phyloP scores from a whole-genome alignment of 1,140 invertebrate genomes.

The Tetramorium parvispinum region DNA sequence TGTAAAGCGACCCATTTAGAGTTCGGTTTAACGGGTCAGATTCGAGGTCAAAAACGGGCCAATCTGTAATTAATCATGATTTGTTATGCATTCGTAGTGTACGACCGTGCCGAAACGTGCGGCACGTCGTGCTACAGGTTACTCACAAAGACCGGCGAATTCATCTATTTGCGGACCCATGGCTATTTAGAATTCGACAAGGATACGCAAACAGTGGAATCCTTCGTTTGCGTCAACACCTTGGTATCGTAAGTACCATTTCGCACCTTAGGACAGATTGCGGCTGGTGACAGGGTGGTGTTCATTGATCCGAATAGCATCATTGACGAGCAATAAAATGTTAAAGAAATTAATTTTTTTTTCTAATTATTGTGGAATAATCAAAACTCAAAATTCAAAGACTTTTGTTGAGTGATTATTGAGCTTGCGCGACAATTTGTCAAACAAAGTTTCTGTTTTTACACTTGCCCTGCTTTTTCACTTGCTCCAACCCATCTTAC shows the following conservation, averaged over 20 bases:
- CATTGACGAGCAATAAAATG: background rate
- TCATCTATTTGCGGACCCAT: constrained; percentile 92
- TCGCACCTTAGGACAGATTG: background rate
- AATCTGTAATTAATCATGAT: constrained; percentile 20
- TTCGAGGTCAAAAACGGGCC: too few relatives aligned
- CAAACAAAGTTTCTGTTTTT: background rate
- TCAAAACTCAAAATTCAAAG: background rate
- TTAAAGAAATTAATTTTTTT: background rate
- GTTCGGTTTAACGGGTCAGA: background rate
- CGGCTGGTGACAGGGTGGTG: background rate
- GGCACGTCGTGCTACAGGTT: constrained; percentile 94
- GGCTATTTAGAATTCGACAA: constrained; percentile 92
- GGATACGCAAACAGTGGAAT: constrained; percentile 90
- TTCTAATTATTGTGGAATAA: background rate
- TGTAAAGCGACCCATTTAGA: background rate
- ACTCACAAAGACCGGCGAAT: constrained; percentile 91
- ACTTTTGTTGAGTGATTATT: background rate
- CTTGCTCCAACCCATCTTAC: background rate
- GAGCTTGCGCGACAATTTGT: background rate
- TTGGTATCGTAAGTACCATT: constrained; percentile 88
- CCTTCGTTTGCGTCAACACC: constrained; percentile 94
- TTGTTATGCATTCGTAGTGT: constrained; percentile 89
- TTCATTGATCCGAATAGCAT: background rate
- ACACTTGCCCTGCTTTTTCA: background rate
- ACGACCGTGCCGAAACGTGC: constrained; percentile 90